These are phyloP conservation scores for Notechis scutatus DNA, from an alignment of 2,113 vertebrate species.

Conservation along the genomic window DNA sequence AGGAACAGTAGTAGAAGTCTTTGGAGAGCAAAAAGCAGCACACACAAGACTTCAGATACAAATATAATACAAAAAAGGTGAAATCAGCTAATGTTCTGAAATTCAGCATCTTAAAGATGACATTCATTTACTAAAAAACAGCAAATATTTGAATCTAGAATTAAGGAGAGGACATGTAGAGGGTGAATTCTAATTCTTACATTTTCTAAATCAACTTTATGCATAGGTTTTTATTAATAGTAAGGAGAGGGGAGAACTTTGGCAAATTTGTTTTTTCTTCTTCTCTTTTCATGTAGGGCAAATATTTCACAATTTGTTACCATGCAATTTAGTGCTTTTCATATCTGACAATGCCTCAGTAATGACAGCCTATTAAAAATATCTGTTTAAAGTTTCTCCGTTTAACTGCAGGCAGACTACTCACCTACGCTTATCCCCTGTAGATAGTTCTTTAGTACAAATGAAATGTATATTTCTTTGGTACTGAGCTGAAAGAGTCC, in stretches of 20 bases:
- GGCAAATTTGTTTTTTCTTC: constrained; percentile 12
- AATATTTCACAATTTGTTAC: constrained; percentile 37
- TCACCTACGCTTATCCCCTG: background rate
- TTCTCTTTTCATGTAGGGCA: constrained; percentile 20
- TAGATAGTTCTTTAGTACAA: constrained; percentile 9
- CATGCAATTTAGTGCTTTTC: constrained; percentile 35
- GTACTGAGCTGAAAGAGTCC: constrained; percentile 13
- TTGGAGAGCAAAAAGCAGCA: background rate
- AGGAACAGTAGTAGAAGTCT: background rate
- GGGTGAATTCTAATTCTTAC: constrained; percentile 39
- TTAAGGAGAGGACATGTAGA: background rate
- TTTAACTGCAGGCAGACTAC: constrained; percentile 16
- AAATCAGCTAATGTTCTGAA: background rate
- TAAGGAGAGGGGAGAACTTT: background rate
- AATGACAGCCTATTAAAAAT: constrained; percentile 42
- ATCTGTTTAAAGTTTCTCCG: constrained; percentile 27
- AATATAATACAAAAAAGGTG: too few relatives aligned
- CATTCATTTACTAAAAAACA: background rate
- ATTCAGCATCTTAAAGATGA: background rate
- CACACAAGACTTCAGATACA: background rate
- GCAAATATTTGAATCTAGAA: background rate
- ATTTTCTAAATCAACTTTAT: constrained; percentile 17
- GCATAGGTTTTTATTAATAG: constrained; percentile 18
- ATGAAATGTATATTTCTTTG: constrained; percentile 22
- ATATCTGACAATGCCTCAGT: constrained; percentile 36